phyloP scores from a whole-genome alignment of 2,888 invertebrate genomes.

The Acronicta psi region DNA sequence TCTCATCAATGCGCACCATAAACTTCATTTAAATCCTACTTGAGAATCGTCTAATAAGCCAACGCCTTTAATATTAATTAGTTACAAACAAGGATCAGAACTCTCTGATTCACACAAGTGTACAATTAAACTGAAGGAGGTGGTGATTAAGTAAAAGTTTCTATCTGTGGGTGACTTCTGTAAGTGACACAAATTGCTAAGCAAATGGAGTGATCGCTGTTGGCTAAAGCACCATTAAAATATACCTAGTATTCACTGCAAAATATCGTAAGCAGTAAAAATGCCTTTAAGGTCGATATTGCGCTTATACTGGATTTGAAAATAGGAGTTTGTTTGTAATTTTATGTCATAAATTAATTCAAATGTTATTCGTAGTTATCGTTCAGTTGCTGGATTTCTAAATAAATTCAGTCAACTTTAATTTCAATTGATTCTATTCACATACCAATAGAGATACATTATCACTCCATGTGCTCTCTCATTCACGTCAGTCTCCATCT shows the following conservation, averaged over 20 bases:
- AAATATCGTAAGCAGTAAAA: too few relatives aligned
- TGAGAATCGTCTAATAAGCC: slow-evolving; percentile 36
- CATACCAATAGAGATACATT: background rate
- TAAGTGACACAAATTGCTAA: slow-evolving; percentile 30
- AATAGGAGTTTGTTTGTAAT: too few relatives aligned
- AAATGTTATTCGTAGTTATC: too few relatives aligned
- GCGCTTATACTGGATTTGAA: too few relatives aligned
- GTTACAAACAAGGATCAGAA: slow-evolving; percentile 43
- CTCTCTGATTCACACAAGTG: slow-evolving; percentile 52
- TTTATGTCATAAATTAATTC: too few relatives aligned
- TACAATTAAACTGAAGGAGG: slow-evolving; percentile 60
- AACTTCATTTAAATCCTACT: slow-evolving; percentile 24
- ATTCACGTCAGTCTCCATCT: slow-evolving; percentile 43
- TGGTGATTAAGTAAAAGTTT: slow-evolving; percentile 73
- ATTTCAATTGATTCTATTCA: background rate
- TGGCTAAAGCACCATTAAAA: too few relatives aligned
- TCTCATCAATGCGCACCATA: slow-evolving; percentile 31
- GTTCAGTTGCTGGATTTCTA: too few relatives aligned
- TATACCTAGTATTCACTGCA: too few relatives aligned
- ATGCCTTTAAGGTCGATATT: too few relatives aligned
- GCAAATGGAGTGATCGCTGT: slow-evolving; percentile 17
- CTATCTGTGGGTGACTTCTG: slow-evolving; percentile 48
- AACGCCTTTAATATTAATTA: slow-evolving; percentile 36
- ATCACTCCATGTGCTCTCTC: slow-evolving; percentile 24
- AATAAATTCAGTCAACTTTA: too few relatives aligned